Evolutionary conservation across 92 coral and sea anemone species (phyloP).

Genomic region (Epizoanthus ramosus): DNA sequence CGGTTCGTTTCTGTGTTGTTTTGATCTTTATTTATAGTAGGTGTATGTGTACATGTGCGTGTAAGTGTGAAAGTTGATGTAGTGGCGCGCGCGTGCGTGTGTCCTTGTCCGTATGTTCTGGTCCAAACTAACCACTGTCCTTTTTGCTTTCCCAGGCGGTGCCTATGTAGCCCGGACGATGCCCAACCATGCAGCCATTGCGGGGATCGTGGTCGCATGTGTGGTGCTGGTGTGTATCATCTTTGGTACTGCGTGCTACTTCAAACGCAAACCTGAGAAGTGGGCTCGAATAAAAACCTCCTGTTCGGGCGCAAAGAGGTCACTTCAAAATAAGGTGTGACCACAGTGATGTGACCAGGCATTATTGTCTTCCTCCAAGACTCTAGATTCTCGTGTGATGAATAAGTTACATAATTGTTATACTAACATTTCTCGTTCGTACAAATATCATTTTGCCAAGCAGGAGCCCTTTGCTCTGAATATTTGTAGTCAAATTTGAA

Average conservation of each 20-base stretch:
- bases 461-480: no score
- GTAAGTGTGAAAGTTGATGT: no score
- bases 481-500: no score
- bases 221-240: constrained; percentile 65
- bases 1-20: no score
- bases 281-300: constrained; percentile 55
- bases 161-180: constrained; percentile 88
- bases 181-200: constrained; percentile 76
- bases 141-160: constrained; percentile 67
- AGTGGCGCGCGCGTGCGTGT: no score
- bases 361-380: no score
- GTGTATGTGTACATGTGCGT: no score
- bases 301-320: constrained; percentile 58
- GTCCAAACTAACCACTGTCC: neutral
- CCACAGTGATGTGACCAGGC: constrained; percentile 20
- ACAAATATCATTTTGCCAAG: no score
- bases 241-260: constrained; percentile 82
- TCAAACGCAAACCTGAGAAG: constrained; percentile 88
- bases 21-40: no score
- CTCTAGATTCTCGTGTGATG: no score
- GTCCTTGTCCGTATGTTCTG: neutral
- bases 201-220: constrained; percentile 84
- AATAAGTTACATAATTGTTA: no score
- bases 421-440: no score
- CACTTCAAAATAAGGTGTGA: constrained; percentile 65